Conservation (phyloP, 2,888 invertebrate species). For the Dryadula phaetusa region DNA sequence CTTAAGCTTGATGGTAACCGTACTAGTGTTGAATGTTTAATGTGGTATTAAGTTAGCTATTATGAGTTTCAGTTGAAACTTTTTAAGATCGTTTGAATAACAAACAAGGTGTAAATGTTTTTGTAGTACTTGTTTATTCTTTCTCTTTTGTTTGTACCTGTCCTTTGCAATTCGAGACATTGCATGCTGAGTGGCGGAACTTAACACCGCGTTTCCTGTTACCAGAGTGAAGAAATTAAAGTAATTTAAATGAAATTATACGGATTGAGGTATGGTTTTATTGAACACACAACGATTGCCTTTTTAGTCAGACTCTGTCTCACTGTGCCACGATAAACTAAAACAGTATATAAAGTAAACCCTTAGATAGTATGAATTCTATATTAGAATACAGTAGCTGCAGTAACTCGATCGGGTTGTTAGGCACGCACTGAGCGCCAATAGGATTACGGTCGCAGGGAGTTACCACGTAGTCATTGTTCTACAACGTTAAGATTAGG, state of each 20-base stretch:
- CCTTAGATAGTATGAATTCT: neutral
- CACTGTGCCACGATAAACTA: too few species aligned
- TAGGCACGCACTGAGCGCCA: slow-evolving; percentile 28
- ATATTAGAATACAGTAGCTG: slow-evolving; percentile 18
- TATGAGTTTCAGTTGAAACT: neutral
- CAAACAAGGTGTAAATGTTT: neutral
- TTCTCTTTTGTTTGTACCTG: too few species aligned
- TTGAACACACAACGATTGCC: too few species aligned
- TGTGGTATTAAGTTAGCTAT: neutral
- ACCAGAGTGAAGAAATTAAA: too few species aligned
- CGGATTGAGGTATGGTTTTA: too few species aligned
- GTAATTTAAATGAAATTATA: too few species aligned
- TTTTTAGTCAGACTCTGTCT: too few species aligned
- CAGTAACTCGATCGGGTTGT: slow-evolving; percentile 21
- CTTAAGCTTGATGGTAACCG: neutral
- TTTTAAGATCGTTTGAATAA: neutral
- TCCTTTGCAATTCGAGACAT: too few species aligned
- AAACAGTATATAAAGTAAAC: neutral
- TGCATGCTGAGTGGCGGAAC: too few species aligned
- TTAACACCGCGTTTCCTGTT: too few species aligned
- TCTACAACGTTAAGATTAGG: slow-evolving; percentile 28
- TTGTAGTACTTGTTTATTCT: too few species aligned
- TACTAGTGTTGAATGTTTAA: slow-evolving; percentile 7
- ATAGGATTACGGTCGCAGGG: slow-evolving; percentile 27
- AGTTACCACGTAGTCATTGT: slow-evolving; percentile 27